These are phyloP conservation scores for Gadus macrocephalus DNA, from an alignment of 2,113 vertebrate species.

Conservation along the genomic window DNA sequence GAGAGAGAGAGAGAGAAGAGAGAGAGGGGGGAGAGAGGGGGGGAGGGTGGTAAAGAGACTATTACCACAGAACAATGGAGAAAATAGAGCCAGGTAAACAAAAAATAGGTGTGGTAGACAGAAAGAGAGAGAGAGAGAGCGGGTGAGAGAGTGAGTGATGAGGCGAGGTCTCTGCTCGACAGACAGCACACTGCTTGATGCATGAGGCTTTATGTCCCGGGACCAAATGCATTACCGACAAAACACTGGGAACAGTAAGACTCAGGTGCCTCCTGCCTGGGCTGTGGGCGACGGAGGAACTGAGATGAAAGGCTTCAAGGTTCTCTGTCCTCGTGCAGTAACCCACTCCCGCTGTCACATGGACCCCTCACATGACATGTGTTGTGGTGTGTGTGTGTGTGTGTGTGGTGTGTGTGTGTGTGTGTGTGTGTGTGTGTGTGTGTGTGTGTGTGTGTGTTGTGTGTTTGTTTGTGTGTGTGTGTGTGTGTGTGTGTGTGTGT, in stretches of 20 bases:
- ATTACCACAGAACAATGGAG: conserved; percentile 32
- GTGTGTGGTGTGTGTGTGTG: too few species aligned
- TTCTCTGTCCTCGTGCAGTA: conserved; percentile 30
- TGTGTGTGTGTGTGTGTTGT: too few species aligned
- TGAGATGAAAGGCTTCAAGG: conserved; percentile 35
- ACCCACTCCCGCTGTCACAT: background rate
- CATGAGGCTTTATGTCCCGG: conserved; percentile 43
- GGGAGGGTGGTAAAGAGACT: conserved; percentile 7
- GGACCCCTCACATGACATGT: background rate
- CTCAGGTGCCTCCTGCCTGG: too few species aligned
- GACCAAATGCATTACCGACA: conserved; percentile 55
- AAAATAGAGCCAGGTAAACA: conserved; percentile 36
- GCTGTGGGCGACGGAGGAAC: conserved; percentile 42
- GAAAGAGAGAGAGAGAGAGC: conserved; percentile 10
- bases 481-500: too few species aligned
- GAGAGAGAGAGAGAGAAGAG: too few species aligned
- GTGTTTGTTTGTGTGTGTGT: background rate
- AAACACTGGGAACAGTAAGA: background rate
- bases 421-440: too few species aligned
- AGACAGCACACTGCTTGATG: conserved; percentile 48
- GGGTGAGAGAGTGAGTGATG: conserved; percentile 38
- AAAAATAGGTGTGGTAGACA: background rate
- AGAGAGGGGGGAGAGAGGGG: background rate
- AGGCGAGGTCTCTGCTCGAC: conserved; percentile 37
- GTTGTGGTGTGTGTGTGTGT: background rate